These are phyloP conservation scores for Hermaeophaga mercurialis DNA, from an alignment of 2,888 invertebrate species.

Conservation along the genomic window DNA sequence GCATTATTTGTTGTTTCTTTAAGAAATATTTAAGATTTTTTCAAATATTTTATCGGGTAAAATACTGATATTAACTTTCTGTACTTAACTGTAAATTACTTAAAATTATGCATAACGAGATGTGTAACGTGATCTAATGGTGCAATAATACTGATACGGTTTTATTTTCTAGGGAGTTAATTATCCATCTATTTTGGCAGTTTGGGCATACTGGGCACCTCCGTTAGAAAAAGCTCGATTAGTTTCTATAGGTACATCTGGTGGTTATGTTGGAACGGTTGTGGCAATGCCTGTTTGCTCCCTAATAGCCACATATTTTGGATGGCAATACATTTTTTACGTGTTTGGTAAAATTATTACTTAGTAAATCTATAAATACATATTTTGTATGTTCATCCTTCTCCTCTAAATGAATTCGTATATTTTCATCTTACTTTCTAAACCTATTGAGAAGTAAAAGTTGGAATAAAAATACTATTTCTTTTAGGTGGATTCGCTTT, in stretches of 20 bases:
- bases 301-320: conserved; percentile 70
- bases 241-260: conserved; percentile 73
- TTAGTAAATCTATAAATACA: not conserved
- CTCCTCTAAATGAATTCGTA: not conserved
- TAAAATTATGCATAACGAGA: too few species aligned
- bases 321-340: conserved; percentile 83
- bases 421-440: not conserved
- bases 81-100: too few species aligned
- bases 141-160: too few species aligned
- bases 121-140: too few species aligned
- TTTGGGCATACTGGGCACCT: conserved; percentile 87
- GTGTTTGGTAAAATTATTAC: conserved; percentile 61
- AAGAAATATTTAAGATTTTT: too few species aligned
- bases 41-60: too few species aligned
- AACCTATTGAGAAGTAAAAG: not conserved
- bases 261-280: conserved; percentile 83
- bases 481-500: conserved; percentile 66
- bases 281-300: conserved; percentile 80
- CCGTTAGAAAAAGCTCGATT: conserved; percentile 76
- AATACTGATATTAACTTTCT: too few species aligned
- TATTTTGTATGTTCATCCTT: too few species aligned
- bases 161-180: conserved; percentile 64
- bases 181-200: conserved; percentile 61
- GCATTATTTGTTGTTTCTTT: too few species aligned
- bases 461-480: not conserved